phyloP scores from a whole-genome alignment of 2,888 invertebrate species.

The Lysandra coridon region DNA sequence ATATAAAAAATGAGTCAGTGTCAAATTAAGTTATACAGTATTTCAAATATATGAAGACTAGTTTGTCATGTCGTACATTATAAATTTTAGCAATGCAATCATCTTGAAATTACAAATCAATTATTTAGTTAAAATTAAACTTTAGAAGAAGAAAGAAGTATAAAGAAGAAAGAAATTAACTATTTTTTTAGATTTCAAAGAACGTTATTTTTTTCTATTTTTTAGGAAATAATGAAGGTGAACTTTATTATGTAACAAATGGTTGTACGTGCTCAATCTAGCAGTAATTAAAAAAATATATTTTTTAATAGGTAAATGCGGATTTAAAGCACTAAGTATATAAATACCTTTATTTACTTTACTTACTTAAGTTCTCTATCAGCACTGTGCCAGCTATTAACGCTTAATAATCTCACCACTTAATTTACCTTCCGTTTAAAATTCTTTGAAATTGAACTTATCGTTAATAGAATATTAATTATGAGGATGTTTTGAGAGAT shows the following conservation, averaged over 20 bases:
- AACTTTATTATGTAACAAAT: no score
- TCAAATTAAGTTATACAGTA: no score
- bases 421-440: conserved; percentile 28
- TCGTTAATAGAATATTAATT: conserved; percentile 20
- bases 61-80: background rate
- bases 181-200: no score
- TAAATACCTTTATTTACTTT: background rate
- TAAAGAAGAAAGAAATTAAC: background rate
- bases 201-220: no score
- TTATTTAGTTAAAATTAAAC: background rate
- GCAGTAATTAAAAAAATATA: no score
- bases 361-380: background rate
- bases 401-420: conserved; percentile 7
- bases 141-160: background rate
- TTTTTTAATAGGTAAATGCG: no score
- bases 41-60: no score
- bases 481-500: background rate
- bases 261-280: no score
- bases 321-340: no score
- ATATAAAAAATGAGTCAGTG: no score
- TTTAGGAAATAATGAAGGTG: no score
- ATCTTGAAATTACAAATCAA: background rate
- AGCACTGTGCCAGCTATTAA: background rate
- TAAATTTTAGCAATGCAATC: background rate
- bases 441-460: conserved; percentile 17